Evolutionary conservation across 2,888 invertebrate species (phyloP).

Genomic region (Gandaritis pyraliata): DNA sequence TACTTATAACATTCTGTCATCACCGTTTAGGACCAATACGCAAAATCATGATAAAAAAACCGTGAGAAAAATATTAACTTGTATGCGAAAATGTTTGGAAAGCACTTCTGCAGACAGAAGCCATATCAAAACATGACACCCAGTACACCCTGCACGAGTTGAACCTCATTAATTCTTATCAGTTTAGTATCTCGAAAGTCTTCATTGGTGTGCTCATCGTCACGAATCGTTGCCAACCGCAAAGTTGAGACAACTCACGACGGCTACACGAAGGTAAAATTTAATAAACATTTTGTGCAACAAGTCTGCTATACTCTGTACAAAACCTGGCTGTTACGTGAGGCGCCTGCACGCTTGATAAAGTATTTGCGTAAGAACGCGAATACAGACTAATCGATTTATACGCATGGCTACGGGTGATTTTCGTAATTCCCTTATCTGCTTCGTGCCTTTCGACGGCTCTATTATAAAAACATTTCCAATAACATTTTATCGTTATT

Average conservation of each 20-base stretch:
- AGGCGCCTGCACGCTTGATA: conserved; percentile 74
- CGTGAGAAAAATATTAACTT: no score
- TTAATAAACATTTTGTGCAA: conserved; percentile 64
- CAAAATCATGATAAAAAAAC: no score
- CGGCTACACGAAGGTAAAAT: conserved; percentile 49
- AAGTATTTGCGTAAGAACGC: conserved; percentile 75
- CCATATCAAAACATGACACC: no score
- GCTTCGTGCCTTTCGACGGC: conserved; percentile 55
- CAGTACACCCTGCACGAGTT: not conserved
- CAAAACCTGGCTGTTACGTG: conserved; percentile 73
- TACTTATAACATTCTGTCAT: no score
- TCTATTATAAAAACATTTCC: conserved; percentile 54
- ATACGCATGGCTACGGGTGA: conserved; percentile 70
- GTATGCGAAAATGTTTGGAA: no score
- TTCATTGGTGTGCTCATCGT: conserved; percentile 31
- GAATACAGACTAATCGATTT: conserved; percentile 77
- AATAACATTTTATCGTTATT: conserved; percentile 47
- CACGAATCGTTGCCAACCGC: conserved; percentile 55
- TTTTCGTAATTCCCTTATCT: conserved; percentile 79
- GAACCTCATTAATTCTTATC: conserved; percentile 24
- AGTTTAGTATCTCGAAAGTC: conserved; percentile 23
- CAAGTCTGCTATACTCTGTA: conserved; percentile 58
- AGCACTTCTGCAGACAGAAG: no score
- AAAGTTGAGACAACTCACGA: conserved; percentile 47
- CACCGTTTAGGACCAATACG: no score